These are phyloP conservation scores for Zoanthus solanderi DNA, from an alignment of 92 coral and sea anemone species.

Conservation along the genomic window DNA sequence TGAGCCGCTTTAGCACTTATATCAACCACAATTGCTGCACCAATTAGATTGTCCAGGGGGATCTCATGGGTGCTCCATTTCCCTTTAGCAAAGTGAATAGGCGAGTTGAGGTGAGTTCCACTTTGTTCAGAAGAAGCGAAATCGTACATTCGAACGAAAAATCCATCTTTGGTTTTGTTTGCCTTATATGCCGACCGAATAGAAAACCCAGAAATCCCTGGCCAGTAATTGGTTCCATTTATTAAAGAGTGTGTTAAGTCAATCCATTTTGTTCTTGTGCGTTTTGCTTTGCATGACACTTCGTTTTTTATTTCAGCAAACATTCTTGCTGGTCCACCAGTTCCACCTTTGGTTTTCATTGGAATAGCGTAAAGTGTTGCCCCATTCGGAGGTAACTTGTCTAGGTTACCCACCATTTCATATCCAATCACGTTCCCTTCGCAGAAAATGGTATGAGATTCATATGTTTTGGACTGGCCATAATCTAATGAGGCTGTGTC, in stretches of 20 bases:
- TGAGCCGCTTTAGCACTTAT: not conserved
- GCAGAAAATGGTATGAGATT: slow-evolving; percentile 69
- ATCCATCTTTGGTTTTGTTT: slow-evolving; percentile 13
- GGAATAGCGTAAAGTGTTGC: slow-evolving; percentile 69
- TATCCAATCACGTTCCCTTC: slow-evolving; percentile 45
- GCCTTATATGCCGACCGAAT: slow-evolving; percentile 16
- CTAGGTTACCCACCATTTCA: slow-evolving; percentile 83
- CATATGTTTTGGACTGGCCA: slow-evolving; percentile 69
- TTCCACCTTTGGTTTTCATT: slow-evolving; percentile 72
- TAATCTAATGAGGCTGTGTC: slow-evolving; percentile 84
- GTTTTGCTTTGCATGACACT: not conserved
- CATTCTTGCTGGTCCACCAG: slow-evolving; percentile 79
- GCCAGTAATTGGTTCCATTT: slow-evolving; percentile 76
- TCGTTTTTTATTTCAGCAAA: slow-evolving; percentile 65
- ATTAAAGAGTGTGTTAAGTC: slow-evolving; percentile 70
- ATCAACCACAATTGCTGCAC: not conserved
- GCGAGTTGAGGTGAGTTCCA: not conserved
- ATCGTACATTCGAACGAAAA: not conserved
- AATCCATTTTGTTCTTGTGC: slow-evolving; percentile 41
- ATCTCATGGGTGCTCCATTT: not conserved
- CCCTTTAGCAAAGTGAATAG: not conserved
- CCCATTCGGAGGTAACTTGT: slow-evolving; percentile 75
- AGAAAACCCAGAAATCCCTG: slow-evolving; percentile 42
- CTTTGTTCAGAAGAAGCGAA: not conserved
- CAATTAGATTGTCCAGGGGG: not conserved